Evolutionary conservation across 1,140 invertebrate species (phyloP).

Genomic region (Drosophila saltans): DNA sequence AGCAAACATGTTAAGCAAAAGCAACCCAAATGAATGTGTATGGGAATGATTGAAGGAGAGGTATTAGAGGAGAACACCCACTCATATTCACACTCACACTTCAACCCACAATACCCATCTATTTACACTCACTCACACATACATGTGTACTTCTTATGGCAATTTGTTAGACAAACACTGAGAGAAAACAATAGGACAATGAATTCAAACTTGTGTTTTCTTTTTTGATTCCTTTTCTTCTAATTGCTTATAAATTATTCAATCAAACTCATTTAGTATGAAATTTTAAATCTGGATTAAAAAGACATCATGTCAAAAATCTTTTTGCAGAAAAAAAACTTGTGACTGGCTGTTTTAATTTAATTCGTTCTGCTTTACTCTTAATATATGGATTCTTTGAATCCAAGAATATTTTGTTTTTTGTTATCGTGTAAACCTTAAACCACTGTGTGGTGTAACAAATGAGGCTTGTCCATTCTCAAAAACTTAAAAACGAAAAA

Average conservation of each 20-base stretch:
- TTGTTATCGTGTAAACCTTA: too few relatives aligned
- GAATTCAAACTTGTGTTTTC: background rate
- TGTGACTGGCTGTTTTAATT: too few relatives aligned
- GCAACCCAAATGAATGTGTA: slow-evolving; percentile 3
- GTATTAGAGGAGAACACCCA: background rate
- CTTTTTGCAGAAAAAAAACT: too few relatives aligned
- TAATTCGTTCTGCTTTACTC: too few relatives aligned
- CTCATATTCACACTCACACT: background rate
- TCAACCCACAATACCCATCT: too few relatives aligned
- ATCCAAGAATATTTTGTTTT: too few relatives aligned
- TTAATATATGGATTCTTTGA: too few relatives aligned
- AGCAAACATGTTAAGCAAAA: slow-evolving; percentile 47
- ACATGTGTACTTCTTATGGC: slow-evolving; percentile 33
- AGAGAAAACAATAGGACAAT: background rate
- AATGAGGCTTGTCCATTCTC: too few relatives aligned
- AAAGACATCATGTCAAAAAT: too few relatives aligned
- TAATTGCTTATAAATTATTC: background rate
- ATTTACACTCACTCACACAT: background rate
- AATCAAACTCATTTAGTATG: background rate
- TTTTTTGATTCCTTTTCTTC: background rate
- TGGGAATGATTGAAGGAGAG: background rate
- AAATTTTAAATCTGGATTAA: background rate
- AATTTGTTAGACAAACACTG: slow-evolving; percentile 61
- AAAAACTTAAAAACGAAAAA: too few relatives aligned
- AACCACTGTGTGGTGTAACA: too few relatives aligned